Evolutionary conservation across 2,888 invertebrate species (phyloP), one percentile per base, ranked within the genome.

Genomic region (Callyntrura sp.): DNA sequence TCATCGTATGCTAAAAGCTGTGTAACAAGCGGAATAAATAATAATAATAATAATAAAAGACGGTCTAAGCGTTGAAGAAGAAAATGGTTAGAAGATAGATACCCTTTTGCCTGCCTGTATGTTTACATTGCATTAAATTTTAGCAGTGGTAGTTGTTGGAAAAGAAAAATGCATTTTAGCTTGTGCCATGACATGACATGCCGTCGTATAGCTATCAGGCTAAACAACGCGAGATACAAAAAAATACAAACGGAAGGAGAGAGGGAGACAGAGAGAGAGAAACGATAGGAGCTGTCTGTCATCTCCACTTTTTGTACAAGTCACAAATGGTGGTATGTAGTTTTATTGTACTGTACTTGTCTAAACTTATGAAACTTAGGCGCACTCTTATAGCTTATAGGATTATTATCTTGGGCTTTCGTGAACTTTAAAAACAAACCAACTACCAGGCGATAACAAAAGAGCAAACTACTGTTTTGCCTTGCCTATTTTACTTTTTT

Each of bases 381-480:
- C 28, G 79, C 60, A 70, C 55, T 79, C 57, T 81, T 87, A 68
- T n/a, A n/a, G n/a, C n/a, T 70, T 87, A 68, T 57, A 55, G 70
- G 86, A 87, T 87, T 87, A 87, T 81, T 87, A 87, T 28, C 81
- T 35, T 87, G 60, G 20, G 87, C 68, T 86, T 76, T 81, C 43
- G 85, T 78, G 62, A 78, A 85, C 78, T 78, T 85, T 76, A 4
- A 51, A 76, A 55, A 76, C 23, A 76, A 14, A 1, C 35, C 9
- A 76, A 76, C 48, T 55, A 76, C 51, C n/a, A 51, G 48, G 11
- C 35, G 6, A 35, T 35, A 4, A 35, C 12, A 73, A 48, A 23
- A 55, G 28, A 55, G n/a, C 5, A 65, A 28, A 48, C 43, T 70
- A 23, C 11, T 20, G 4, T 73, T 11, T 23, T 76, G 76, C 25